Percentiles rank a stretch among this genome's conserved stretches.
Evolutionary conservation across 2,113 vertebrate species (phyloP).

Genomic region (Heteronetta atricapilla): DNA sequence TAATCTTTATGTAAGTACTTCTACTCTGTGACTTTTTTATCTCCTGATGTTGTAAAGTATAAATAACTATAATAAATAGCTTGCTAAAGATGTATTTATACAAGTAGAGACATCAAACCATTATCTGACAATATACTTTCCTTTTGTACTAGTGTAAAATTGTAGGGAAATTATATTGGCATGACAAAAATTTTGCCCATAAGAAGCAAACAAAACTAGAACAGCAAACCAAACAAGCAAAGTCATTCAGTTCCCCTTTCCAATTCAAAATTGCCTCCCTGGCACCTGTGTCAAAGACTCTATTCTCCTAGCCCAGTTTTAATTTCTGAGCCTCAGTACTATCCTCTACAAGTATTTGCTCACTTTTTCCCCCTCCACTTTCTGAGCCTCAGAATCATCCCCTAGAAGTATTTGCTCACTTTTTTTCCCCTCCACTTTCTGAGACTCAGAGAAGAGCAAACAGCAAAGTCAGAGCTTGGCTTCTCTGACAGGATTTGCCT

Average conservation of each 20-base stretch:
- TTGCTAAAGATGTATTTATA: background rate
- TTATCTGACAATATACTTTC: background rate
- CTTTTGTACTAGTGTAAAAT: background rate
- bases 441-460: background rate
- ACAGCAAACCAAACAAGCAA: background rate
- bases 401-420: background rate
- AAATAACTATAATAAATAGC: background rate
- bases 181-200: background rate
- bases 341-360: background rate
- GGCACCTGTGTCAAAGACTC: background rate
- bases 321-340: background rate
- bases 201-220: background rate
- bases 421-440: background rate
- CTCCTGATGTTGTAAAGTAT: background rate
- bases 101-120: background rate
- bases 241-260: background rate
- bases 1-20: background rate
- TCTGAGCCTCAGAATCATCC: background rate
- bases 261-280: background rate
- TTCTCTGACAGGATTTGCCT: background rate
- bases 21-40: background rate
- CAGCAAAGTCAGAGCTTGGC: conserved; percentile 2
- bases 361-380: background rate
- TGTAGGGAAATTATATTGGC: background rate
- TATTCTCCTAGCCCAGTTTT: background rate